Evolutionary conservation across 1,140 invertebrate species (phyloP), one percentile per base, ranked within the genome.

Genomic region (Drosophila saltans): DNA sequence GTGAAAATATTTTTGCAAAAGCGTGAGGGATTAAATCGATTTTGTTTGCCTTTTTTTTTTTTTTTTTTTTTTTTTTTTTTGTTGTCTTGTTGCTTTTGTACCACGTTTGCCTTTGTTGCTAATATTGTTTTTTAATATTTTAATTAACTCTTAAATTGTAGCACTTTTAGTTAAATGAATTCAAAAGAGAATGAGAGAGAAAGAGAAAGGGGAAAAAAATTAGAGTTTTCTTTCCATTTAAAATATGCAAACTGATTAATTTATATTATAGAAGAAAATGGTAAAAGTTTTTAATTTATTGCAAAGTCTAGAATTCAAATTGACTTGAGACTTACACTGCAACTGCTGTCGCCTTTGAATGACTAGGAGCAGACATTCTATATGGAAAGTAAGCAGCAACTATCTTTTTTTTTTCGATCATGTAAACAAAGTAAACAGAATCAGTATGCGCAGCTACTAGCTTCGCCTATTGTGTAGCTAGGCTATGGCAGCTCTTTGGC

Each of bases 101-200:
- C 7, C 21, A 8, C 45, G 16, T 21, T 52, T 52, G 69, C 40
- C 33, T 39, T 66, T 36, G 43, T 3, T 63, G 55, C 45, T 52
- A 52, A 52, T 52, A 52, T 33, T 24, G 41, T 83, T 81, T 83
- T 79, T 83, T 79, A 83, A 75, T 81, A 79, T 78, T 81, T 81
- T 81, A 83, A 83, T 81, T 76, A 83, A 83, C 72, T 77, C 81
- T 81, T 74, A 79, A 81, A 83, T 61, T 77, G 80, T 65, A 59
- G 61, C 30, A n/a, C 0, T 9, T 48, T 39, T 39, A 60, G n/a
- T 28, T 36, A 43, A 69, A 66, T 40, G 76, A 62, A 72, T 78
- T 78, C 70, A 67, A 63, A 10, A 2, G 11, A 26, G 8, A 52
- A 10, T 0, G 21, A 11, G 39, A 9, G 10, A 11, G 10, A 40